Conservation (phyloP, 2,113 vertebrate genomes). For the Lontra canadensis region DNA sequence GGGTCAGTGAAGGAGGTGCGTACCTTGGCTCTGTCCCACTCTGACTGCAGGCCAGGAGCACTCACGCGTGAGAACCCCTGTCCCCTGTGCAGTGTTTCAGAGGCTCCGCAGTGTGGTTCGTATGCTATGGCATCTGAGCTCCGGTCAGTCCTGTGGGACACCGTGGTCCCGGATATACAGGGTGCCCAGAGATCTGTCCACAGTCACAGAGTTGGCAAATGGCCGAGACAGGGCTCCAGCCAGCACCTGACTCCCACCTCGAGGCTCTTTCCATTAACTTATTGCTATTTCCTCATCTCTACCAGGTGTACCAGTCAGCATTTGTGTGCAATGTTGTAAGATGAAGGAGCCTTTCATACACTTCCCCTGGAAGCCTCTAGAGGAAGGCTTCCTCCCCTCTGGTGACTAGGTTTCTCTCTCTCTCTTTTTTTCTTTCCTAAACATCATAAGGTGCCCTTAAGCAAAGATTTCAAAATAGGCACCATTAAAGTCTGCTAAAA, state of each 20-base stretch:
- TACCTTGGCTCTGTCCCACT: background rate
- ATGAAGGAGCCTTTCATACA: background rate
- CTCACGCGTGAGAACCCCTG: background rate
- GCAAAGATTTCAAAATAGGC: constrained; percentile 36
- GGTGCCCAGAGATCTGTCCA: background rate
- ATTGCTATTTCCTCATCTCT: background rate
- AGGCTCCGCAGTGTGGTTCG: background rate
- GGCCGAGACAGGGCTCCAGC: background rate
- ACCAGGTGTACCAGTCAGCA: fast-evolving
- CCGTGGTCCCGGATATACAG: fast-evolving
- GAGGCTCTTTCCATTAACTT: too few species aligned
- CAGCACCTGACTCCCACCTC: background rate
- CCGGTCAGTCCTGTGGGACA: background rate
- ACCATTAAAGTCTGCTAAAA: constrained; percentile 19
- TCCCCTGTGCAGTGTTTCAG: background rate
- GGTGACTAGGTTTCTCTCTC: background rate
- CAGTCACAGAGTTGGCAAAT: background rate
- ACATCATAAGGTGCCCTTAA: constrained; percentile 14
- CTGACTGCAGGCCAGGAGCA: background rate
- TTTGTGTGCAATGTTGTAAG: fast-evolving
- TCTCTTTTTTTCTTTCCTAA: background rate
- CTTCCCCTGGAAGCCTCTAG: background rate
- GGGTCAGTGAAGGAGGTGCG: background rate
- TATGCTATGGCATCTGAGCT: fast-evolving
- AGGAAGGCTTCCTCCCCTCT: background rate